Percentiles rank a stretch among this genome's conserved stretches.
phyloP scores from a whole-genome alignment of 2,797 vertebrate species.

The Phrynocephalus forsythii region DNA sequence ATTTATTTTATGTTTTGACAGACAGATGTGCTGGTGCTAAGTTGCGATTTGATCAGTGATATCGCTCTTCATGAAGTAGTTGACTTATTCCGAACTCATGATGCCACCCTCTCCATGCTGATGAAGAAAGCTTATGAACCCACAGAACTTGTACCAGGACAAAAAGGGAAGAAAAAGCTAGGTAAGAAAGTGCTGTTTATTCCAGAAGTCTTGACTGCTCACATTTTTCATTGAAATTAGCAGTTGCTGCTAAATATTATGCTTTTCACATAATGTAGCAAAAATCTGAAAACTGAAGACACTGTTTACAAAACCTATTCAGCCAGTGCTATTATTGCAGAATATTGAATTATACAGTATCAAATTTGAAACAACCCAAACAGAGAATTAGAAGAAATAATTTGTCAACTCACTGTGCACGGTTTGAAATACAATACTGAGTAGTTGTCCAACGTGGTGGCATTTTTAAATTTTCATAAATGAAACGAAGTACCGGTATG shows the following conservation, averaged over 20 bases:
- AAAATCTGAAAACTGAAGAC: not conserved
- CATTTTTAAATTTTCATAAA: not conserved
- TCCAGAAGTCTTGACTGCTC: not conserved
- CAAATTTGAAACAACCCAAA: not conserved
- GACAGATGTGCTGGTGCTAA: conserved; percentile 94
- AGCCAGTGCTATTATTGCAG: not conserved
- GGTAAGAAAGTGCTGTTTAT: conserved; percentile 80
- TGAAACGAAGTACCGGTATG: not conserved
- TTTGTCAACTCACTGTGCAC: not conserved
- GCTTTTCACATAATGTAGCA: not conserved
- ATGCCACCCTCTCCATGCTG: conserved; percentile 94
- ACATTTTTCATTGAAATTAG: not conserved
- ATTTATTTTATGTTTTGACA: conserved; percentile 70
- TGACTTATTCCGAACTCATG: conserved; percentile 94
- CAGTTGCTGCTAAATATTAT: not conserved
- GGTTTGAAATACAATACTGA: not conserved
- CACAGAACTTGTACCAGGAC: conserved; percentile 90
- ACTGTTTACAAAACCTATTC: too few relatives aligned
- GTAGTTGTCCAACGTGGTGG: not conserved
- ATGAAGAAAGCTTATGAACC: conserved; percentile 93
- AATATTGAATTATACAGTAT: not conserved
- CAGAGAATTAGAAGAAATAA: not conserved
- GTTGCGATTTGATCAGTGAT: conserved; percentile 96
- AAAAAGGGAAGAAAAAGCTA: conserved; percentile 94
- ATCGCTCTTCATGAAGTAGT: conserved; percentile 94